phyloP scores from a whole-genome alignment of 1,140 invertebrate genomes.

The Lepidostoma basale region DNA sequence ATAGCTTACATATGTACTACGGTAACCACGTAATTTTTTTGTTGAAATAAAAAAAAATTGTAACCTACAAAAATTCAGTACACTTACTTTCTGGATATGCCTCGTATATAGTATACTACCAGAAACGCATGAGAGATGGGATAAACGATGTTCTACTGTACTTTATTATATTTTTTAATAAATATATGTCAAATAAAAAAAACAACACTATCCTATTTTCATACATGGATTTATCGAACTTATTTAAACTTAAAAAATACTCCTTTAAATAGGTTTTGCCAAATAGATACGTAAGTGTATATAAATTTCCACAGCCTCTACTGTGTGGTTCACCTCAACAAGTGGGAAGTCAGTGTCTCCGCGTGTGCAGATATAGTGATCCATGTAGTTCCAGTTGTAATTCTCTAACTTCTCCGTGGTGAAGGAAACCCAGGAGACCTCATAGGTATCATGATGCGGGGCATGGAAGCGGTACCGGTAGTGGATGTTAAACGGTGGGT shows the following conservation, averaged over 20 bases:
- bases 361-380: constrained; percentile 93
- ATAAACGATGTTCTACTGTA: too few relatives aligned
- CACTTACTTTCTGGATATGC: too few relatives aligned
- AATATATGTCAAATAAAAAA: too few relatives aligned
- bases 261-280: not conserved
- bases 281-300: not conserved
- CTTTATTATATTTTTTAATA: too few relatives aligned
- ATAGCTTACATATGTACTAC: too few relatives aligned
- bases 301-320: constrained; percentile 16
- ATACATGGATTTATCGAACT: not conserved
- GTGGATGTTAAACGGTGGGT: constrained; percentile 87
- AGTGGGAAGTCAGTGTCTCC: constrained; percentile 89
- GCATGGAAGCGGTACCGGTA: constrained; percentile 92
- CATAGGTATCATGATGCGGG: constrained; percentile 91
- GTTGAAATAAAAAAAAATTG: too few relatives aligned
- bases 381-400: constrained; percentile 98
- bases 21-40: too few relatives aligned
- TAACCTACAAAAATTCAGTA: too few relatives aligned
- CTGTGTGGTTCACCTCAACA: constrained; percentile 82
- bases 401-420: constrained; percentile 93
- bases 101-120: too few relatives aligned
- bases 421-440: constrained; percentile 94
- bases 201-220: too few relatives aligned
- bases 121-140: too few relatives aligned
- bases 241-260: not conserved